A percentile compares a stretch with the other conserved stretches of the same genome.
Evolutionary conservation across 1,140 invertebrate genomes (phyloP).

Genomic region (Ephestia elutella): DNA sequence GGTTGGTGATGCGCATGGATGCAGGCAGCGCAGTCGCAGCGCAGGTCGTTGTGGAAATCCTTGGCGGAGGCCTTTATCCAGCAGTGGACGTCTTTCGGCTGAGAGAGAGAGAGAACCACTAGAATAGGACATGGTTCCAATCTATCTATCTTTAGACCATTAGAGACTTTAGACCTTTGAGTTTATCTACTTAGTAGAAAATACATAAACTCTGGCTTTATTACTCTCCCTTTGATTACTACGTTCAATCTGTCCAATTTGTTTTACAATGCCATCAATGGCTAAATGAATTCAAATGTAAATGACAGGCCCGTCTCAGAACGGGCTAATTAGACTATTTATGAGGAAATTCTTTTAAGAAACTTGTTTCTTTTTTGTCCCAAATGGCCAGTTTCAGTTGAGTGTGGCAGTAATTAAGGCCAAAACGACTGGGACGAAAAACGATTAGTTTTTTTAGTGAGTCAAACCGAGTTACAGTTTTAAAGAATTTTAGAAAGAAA

Average conservation of each 20-base stretch:
- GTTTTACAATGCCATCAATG: neutral
- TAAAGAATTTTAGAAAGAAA: conserved; percentile 8
- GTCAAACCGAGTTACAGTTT: neutral
- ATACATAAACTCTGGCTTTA: too few species aligned
- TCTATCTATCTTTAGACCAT: too few species aligned
- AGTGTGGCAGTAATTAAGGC: conserved; percentile 10
- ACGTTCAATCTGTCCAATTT: neutral
- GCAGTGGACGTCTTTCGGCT: too few species aligned
- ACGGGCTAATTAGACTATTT: conserved; percentile 22
- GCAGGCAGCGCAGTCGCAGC: too few species aligned
- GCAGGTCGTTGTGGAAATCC: too few species aligned
- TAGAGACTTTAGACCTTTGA: too few species aligned
- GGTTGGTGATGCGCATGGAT: too few species aligned
- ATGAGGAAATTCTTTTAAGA: conserved; percentile 20
- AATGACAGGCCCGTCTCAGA: conserved; percentile 15
- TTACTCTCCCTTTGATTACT: too few species aligned
- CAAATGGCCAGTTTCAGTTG: conserved; percentile 21
- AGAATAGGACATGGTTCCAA: too few species aligned
- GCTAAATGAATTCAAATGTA: conserved; percentile 12
- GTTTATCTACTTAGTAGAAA: too few species aligned
- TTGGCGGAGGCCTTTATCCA: too few species aligned
- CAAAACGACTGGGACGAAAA: neutral
- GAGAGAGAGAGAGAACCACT: too few species aligned
- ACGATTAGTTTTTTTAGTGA: conserved; percentile 1
- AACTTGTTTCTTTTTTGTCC: conserved; percentile 24